Conservation (phyloP, 2,797 vertebrate species). For the Hydrolagus colliei region DNA sequence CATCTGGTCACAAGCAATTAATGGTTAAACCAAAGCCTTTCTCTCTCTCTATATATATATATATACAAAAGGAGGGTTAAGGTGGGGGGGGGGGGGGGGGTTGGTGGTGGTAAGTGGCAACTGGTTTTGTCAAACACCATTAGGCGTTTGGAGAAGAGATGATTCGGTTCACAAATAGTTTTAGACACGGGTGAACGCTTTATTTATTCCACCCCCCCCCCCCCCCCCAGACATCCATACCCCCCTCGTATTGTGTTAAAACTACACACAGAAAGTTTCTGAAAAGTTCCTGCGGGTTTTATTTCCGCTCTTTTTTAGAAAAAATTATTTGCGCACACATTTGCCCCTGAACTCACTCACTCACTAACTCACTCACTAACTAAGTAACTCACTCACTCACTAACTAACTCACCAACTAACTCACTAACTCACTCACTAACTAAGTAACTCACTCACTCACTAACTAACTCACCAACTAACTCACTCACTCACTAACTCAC, state of each 20-base stretch:
- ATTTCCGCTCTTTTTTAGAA: not conserved
- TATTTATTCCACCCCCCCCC: not conserved
- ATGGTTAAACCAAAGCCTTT: too few species aligned
- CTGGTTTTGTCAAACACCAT: not conserved
- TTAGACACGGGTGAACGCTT: not conserved
- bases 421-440: too few species aligned
- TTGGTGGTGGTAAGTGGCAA: not conserved
- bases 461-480: too few species aligned
- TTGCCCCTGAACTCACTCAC: too few species aligned
- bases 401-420: too few species aligned
- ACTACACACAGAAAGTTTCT: not conserved
- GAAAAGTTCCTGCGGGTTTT: not conserved
- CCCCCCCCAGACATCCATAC: not conserved
- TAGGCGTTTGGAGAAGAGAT: conserved; percentile 14
- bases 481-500: too few species aligned
- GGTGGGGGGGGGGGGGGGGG: not conserved
- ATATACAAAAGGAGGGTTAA: not conserved
- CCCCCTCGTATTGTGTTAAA: not conserved
- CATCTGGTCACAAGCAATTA: not conserved
- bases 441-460: too few species aligned
- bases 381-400: too few species aligned
- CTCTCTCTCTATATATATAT: not conserved
- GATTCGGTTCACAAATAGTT: not conserved
- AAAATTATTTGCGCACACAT: too few species aligned
- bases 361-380: too few species aligned